Conservation (phyloP, 2,888 invertebrate genomes). For the Caenorhabditis parvicauda region DNA sequence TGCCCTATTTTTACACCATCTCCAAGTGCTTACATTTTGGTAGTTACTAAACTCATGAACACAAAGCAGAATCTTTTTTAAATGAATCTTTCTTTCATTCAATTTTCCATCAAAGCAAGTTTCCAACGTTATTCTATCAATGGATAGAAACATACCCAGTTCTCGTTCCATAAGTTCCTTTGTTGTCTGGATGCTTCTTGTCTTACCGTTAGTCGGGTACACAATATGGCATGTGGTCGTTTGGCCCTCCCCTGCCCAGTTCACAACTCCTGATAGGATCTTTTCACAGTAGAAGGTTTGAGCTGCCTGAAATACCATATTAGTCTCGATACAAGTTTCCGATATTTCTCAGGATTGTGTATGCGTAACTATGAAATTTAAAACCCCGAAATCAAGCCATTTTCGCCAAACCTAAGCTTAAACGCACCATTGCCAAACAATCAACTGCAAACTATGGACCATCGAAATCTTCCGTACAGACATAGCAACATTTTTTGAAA, state of each 20-base stretch:
- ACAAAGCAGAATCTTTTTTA: no score
- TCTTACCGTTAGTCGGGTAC: conserved; percentile 21
- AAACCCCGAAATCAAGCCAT: background rate
- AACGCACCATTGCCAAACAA: no score
- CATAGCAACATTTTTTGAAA: no score
- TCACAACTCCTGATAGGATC: conserved; percentile 28
- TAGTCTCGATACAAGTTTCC: background rate
- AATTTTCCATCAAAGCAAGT: background rate
- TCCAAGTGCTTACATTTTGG: no score
- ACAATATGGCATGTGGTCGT: conserved; percentile 30
- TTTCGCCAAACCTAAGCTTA: no score
- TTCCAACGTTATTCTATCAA: background rate
- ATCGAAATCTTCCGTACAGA: no score
- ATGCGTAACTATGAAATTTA: background rate
- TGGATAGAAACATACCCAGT: conserved; percentile 8
- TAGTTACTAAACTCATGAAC: no score
- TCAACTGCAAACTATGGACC: no score
- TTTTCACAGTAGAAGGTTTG: conserved; percentile 35
- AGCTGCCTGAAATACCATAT: conserved; percentile 9
- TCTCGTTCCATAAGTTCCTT: conserved; percentile 20
- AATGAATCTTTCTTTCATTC: no score
- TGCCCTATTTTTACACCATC: no score
- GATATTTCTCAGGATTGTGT: background rate
- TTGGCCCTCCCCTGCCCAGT: conserved; percentile 6
- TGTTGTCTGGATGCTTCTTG: conserved; percentile 8